Evolutionary conservation across 2,888 invertebrate genomes (phyloP).

Genomic region (Melanchra persicariae): DNA sequence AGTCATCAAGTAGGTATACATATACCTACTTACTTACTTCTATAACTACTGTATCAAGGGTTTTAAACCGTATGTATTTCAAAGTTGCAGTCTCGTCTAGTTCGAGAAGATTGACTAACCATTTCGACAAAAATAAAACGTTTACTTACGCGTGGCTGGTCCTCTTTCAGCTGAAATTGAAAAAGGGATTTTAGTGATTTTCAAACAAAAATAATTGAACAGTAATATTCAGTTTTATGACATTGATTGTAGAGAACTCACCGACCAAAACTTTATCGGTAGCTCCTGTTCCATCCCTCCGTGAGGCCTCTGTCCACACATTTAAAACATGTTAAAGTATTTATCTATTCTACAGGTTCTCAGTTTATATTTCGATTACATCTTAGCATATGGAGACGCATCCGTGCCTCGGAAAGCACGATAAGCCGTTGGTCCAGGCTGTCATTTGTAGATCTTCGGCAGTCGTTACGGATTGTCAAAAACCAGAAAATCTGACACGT

Average conservation of each 20-base stretch:
- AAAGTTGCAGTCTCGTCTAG: too few species aligned
- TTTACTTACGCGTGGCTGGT: slow-evolving; percentile 68
- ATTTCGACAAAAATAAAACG: background rate
- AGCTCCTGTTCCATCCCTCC: slow-evolving; percentile 43
- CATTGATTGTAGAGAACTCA: slow-evolving; percentile 59
- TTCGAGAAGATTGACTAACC: too few species aligned
- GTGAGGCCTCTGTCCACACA: slow-evolving; percentile 34
- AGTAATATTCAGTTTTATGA: background rate
- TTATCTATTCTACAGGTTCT: background rate
- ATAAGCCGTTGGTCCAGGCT: too few species aligned
- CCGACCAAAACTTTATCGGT: slow-evolving; percentile 77
- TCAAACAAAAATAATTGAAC: background rate
- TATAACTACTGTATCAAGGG: too few species aligned
- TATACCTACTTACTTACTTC: too few species aligned
- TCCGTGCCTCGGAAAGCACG: too few species aligned
- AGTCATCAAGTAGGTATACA: too few species aligned
- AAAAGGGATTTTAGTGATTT: background rate
- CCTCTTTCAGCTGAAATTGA: slow-evolving; percentile 78
- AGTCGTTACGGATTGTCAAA: too few species aligned
- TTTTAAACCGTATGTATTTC: too few species aligned
- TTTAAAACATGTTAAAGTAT: background rate
- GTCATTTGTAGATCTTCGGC: too few species aligned
- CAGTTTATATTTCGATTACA: background rate
- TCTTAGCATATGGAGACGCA: too few species aligned
- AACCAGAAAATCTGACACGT: too few species aligned